Evolutionary conservation across 53 echinoderm and acorn worm species (phyloP).

Genomic region (Mesocentrotus franciscanus): DNA sequence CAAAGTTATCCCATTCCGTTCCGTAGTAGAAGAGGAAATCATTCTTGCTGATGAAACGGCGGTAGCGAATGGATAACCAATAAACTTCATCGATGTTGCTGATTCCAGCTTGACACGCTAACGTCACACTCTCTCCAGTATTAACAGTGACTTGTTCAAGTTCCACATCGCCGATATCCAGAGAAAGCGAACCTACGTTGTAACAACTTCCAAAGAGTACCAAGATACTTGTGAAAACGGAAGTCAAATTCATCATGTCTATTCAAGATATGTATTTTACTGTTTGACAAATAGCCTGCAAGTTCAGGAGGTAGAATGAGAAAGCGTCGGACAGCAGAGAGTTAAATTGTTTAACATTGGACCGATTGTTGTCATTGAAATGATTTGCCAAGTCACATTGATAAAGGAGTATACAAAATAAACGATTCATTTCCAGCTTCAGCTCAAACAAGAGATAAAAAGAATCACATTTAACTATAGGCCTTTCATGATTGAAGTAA

Average conservation of each 20-base stretch:
- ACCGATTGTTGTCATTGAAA: neutral
- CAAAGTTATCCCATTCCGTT: neutral
- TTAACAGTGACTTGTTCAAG: neutral
- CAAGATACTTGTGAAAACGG: neutral
- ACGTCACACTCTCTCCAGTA: neutral
- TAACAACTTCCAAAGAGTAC: neutral
- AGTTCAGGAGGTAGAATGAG: neutral
- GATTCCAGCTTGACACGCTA: conserved; percentile 6
- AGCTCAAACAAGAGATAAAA: neutral
- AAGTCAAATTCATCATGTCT: neutral
- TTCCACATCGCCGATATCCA: neutral
- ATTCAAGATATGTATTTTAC: neutral
- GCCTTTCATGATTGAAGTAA: neutral
- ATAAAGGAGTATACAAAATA: neutral
- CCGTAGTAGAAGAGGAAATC: neutral
- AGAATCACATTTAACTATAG: neutral
- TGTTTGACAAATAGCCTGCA: neutral
- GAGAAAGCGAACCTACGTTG: neutral
- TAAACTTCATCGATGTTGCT: conserved; percentile 13
- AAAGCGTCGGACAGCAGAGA: neutral
- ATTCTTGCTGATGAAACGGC: conserved; percentile 45
- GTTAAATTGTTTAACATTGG: neutral
- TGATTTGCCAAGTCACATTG: neutral
- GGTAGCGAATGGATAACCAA: conserved; percentile 44
- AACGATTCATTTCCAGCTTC: neutral